Conservation (phyloP, 30 jellyfish, hydroid and myxozoan species). For the Mastigias papua region DNA sequence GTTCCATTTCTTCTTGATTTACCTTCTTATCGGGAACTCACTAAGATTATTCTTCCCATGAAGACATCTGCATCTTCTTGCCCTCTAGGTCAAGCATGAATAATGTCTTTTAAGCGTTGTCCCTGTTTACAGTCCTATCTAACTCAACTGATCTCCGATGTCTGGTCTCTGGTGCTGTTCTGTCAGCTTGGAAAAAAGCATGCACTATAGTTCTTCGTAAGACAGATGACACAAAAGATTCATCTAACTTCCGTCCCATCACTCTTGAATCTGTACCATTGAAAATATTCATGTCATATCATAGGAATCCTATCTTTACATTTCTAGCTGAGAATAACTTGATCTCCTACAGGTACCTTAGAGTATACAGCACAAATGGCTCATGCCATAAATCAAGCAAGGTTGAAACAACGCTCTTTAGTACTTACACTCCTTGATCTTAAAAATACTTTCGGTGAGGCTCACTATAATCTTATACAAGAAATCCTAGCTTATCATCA, state of each 20-base stretch:
- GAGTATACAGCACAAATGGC: constrained; percentile 41
- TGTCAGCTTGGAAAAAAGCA: too few relatives aligned
- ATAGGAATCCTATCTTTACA: neutral
- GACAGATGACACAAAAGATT: constrained; percentile 6
- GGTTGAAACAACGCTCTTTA: constrained; percentile 8
- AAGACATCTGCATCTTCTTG: too few relatives aligned
- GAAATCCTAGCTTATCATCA: constrained; percentile 14
- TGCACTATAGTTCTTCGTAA: too few relatives aligned
- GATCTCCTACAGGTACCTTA: constrained; percentile 13
- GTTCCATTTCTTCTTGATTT: too few relatives aligned
- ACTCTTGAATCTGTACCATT: constrained; percentile 41
- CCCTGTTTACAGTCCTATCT: too few relatives aligned
- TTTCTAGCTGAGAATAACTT: constrained; percentile 17
- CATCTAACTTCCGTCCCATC: constrained; percentile 34
- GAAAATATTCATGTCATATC: constrained; percentile 13
- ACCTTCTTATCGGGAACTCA: too few relatives aligned
- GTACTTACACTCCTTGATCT: constrained; percentile 38
- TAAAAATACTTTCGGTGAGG: constrained; percentile 21
- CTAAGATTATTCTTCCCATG: too few relatives aligned
- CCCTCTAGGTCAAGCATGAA: too few relatives aligned
- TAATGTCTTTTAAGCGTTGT: too few relatives aligned
- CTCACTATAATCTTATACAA: neutral
- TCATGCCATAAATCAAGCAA: constrained; percentile 9
- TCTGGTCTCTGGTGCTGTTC: too few relatives aligned
- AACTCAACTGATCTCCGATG: too few relatives aligned